A percentile compares a stretch with the other conserved stretches of the same genome.
Evolutionary conservation across 1,140 invertebrate species (phyloP).

Genomic region (Listronotus oregonensis): DNA sequence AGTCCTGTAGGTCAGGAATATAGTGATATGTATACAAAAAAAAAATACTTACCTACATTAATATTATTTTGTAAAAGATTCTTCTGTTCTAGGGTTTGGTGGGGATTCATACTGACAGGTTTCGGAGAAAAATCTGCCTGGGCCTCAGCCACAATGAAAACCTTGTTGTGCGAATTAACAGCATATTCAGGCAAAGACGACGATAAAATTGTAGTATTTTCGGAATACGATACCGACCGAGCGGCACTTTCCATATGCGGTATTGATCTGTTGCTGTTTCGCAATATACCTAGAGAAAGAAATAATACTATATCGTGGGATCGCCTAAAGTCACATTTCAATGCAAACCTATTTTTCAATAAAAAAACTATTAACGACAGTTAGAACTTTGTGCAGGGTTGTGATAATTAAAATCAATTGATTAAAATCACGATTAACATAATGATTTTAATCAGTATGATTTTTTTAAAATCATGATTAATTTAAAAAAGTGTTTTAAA

Average conservation of each 20-base stretch:
- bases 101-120: not conserved
- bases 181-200: slow-evolving; percentile 22
- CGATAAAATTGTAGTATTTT: slow-evolving; percentile 20
- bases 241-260: slow-evolving; percentile 17
- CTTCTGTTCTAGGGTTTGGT: slow-evolving; percentile 8
- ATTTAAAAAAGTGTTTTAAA: no score
- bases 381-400: no score
- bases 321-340: no score
- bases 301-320: no score
- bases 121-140: not conserved
- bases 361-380: no score
- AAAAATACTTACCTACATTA: slow-evolving; percentile 28
- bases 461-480: no score
- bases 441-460: no score
- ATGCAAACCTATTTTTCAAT: no score
- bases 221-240: slow-evolving; percentile 26
- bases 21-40: no score
- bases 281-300: slow-evolving; percentile 23
- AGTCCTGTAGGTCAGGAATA: no score
- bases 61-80: slow-evolving; percentile 29
- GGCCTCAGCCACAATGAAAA: not conserved
- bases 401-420: no score
- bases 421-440: no score
- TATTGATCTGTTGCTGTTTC: slow-evolving; percentile 32
- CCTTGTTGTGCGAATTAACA: slow-evolving; percentile 5